Evolutionary conservation across 2,888 invertebrate genomes (phyloP).

Genomic region (Sinotaia quadrata): DNA sequence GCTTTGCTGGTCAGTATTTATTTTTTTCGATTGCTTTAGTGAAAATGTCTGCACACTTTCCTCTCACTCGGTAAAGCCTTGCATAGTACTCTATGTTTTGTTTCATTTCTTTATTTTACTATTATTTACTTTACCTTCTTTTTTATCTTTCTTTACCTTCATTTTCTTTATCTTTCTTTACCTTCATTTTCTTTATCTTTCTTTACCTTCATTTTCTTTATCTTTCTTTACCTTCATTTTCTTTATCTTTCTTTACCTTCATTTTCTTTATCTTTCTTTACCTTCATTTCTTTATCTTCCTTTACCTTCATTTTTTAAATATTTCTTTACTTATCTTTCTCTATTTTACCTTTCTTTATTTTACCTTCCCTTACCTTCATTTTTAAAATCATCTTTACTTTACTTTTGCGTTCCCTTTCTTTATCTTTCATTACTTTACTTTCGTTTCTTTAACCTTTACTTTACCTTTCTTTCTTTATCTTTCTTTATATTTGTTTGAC

Average conservation of each 20-base stretch:
- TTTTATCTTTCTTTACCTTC: too few species aligned
- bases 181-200: conserved; percentile 3
- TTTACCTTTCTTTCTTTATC: conserved; percentile 28
- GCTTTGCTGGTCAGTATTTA: too few species aligned
- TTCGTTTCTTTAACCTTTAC: too few species aligned
- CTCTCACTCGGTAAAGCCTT: too few species aligned
- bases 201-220: neutral
- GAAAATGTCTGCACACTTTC: too few species aligned
- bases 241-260: neutral
- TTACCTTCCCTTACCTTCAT: conserved; percentile 8
- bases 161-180: too few species aligned
- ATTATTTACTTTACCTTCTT: too few species aligned
- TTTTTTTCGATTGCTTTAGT: too few species aligned
- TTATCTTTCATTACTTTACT: too few species aligned
- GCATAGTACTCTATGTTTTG: too few species aligned
- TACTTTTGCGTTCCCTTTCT: conserved; percentile 30
- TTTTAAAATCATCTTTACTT: conserved; percentile 9
- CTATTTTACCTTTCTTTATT: conserved; percentile 10
- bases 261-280: neutral
- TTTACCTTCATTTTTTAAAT: neutral
- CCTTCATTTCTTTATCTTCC: neutral
- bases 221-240: conserved; percentile 1
- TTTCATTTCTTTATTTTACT: too few species aligned
- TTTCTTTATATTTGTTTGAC: conserved; percentile 26
- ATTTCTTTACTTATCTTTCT: conserved; percentile 3